Evolutionary conservation across 1,140 invertebrate species (phyloP).

Genomic region (Helicoverpa zea): DNA sequence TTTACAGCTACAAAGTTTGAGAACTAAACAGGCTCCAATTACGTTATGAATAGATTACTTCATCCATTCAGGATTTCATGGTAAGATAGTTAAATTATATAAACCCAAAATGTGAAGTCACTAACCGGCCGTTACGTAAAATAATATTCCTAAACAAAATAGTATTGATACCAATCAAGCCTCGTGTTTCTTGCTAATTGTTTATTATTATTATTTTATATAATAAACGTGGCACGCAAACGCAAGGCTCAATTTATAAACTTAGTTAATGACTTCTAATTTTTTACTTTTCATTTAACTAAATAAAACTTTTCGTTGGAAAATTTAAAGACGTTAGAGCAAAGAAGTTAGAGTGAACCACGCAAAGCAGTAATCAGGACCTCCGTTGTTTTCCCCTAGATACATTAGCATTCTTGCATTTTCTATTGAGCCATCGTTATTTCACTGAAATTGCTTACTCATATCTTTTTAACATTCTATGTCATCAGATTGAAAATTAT

Average conservation of each 20-base stretch:
- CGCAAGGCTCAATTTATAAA: neutral
- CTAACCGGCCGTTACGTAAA: neutral
- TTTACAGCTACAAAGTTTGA: neutral
- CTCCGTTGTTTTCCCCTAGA: neutral
- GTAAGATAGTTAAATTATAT: neutral
- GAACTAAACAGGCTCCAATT: neutral
- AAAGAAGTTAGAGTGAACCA: neutral
- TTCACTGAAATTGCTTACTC: conserved; percentile 25
- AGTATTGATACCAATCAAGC: conserved; percentile 4
- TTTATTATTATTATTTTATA: too few relatives aligned
- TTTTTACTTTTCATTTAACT: too few relatives aligned
- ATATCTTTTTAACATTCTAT: conserved; percentile 5
- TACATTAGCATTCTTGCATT: conserved; percentile 11
- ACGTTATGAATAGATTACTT: neutral
- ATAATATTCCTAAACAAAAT: neutral
- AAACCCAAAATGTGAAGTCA: neutral
- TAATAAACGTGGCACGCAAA: neutral
- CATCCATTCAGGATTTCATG: neutral
- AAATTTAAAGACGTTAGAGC: neutral
- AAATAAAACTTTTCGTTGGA: neutral
- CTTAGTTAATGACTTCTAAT: too few relatives aligned
- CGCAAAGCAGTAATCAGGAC: conserved; percentile 6
- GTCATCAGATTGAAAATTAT: conserved; percentile 14
- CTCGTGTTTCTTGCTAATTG: too few relatives aligned
- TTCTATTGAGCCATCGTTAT: conserved; percentile 12